phyloP scores from a whole-genome alignment of 1,140 invertebrate species.

The Heliconius hewitsoni region DNA sequence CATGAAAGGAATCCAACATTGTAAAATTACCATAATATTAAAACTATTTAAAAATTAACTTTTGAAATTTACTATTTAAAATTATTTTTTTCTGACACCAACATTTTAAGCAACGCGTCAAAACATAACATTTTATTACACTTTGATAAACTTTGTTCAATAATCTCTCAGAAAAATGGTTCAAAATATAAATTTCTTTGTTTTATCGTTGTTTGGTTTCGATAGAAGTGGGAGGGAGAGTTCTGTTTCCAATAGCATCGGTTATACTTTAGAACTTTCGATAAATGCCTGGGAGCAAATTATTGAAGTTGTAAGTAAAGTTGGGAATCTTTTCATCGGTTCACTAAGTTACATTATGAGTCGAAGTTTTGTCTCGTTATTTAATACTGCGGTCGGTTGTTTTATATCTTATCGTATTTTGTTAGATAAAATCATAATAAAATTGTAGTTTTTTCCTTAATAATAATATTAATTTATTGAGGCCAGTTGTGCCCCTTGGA shows the following conservation, averaged over 20 bases:
- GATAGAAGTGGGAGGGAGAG: neutral
- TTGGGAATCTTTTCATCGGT: constrained; percentile 31
- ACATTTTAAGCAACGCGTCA: no score
- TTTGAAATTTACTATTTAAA: no score
- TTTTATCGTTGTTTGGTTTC: constrained; percentile 4
- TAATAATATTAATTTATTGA: no score
- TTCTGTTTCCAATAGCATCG: constrained; percentile 26
- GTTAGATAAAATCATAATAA: neutral
- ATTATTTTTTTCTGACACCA: no score
- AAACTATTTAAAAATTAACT: no score
- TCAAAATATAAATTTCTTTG: constrained; percentile 11
- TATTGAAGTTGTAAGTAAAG: constrained; percentile 23
- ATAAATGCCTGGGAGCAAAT: constrained; percentile 28
- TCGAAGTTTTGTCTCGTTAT: constrained; percentile 5
- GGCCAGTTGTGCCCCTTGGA: no score
- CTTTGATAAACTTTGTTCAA: constrained; percentile 1
- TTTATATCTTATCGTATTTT: neutral
- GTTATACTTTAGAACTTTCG: constrained; percentile 22
- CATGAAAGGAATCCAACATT: no score
- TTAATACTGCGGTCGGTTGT: neutral
- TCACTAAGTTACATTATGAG: constrained; percentile 15
- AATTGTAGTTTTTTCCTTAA: no score
- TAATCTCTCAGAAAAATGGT: constrained; percentile 3
- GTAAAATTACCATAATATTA: no score
- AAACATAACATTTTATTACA: constrained; percentile 6